Base-by-base conservation (phyloP, 2,888 invertebrate species). In the Rhabditoides inermis region DNA sequence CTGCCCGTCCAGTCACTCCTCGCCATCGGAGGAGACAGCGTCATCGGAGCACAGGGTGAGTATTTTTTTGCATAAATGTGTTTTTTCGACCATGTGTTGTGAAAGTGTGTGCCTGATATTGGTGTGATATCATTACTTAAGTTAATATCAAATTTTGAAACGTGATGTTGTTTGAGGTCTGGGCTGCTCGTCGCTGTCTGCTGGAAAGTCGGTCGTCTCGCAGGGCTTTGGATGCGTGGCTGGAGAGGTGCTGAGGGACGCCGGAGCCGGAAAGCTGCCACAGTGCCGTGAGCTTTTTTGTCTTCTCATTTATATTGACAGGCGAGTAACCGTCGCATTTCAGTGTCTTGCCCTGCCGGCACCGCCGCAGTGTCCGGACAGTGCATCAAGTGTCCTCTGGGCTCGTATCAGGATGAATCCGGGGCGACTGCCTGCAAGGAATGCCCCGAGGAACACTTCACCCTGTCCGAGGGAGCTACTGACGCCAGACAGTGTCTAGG, bases 281-380 rank as follows among this genome's bases (percentile, higher is more conserved):
- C 90, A 76, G 80, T 92, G 92, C 82, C 82, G 88, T 88, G 81
- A 85, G 86, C n/a, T n/a, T 84, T 23, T 12, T 49, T 32, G 3
- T 23, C 4, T 32, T 32, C 26, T 32, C 6, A 18, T 12, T 30
- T 2, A 32, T 20, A 35, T 20, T 51, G n/a, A 7, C 15, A 20
- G 30, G n/a, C n/a, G 32, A 5, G 26, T 4, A 45, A 44, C 10
- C 4, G 27, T 30, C 22, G 15, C 2, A 6, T 58, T 83, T 65
- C 72, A 88, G 88, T 92, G 58, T 88, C 94, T 76, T 98, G 98
- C 77, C 94, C 95, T 6, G 90, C 91, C 65, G 95, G 95, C 71
- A 90, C 92, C 0, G 90, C 85, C 73, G 87, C 87, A 68, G 88
- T 89, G 70, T 89, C 90, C 79, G 87, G 88, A 73, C 83, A 85